Base-by-base conservation (phyloP, 1,140 invertebrate genomes). In the Lucilia cuprina region DNA sequence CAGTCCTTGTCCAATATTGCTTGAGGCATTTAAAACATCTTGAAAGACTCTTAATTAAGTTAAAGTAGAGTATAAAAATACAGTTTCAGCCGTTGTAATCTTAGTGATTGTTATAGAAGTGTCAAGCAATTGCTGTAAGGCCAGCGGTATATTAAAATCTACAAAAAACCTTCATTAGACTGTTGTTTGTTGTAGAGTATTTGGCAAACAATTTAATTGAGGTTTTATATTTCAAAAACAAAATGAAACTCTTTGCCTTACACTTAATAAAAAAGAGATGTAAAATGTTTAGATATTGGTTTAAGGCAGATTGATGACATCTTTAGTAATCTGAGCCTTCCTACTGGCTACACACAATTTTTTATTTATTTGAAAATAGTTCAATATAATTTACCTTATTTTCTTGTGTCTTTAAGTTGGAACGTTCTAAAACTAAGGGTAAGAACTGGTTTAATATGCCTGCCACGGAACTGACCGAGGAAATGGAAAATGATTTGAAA, bases 381-480 rank as follows among this genome's bases (percentile, higher is more conserved):
- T 60, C 70, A 49, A 47, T 78, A 14, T 21, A 55, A 83, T 60
- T 60, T 84, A 17, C 82, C 7, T 84, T 83, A 30, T 78, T 74
- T 4, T 83, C 87, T 86, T 83, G 30, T 60, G 86, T 88, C 25
- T 90, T 70, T 8, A 70, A 94, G 92, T 91, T 91, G 86, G 93
- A 95, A 88, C 88, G 94, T 86, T 94, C 94, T 14, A 96, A 95
- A 89, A 97, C 96, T 0, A 97, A 96, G 89, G 97, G 97, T 3
- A 93, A 94, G 2, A 93, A 94, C 82, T 99, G 98, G 98, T 99
- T 95, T 90, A 93, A 97, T 88, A 92, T 99, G 91, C 94, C 94
- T 65, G 96, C 96, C 1, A 95, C 97, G 77, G 97, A 98, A 90
- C 89, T 99, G 85, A 98, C 96, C 0, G 95, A 97, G 30, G 97